Evolutionary conservation across 1,140 invertebrate species (phyloP).

Genomic region (Druon quercuslanigerum): DNA sequence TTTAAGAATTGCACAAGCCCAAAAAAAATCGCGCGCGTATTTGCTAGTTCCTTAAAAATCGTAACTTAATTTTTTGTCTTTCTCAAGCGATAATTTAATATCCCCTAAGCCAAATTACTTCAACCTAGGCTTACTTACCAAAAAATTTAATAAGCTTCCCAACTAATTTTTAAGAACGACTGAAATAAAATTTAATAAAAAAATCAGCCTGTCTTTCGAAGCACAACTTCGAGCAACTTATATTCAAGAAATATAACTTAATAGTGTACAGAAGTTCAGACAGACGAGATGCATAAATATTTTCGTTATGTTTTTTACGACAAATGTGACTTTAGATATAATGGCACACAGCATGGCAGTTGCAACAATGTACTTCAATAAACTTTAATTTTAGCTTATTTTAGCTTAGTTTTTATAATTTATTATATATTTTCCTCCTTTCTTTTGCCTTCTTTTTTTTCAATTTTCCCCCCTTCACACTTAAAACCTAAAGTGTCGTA

Average conservation of each 20-base stretch:
- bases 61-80: too few species aligned
- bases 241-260: conserved; percentile 33
- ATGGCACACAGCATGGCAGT: conserved; percentile 76
- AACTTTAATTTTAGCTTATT: conserved; percentile 64
- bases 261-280: conserved; percentile 39
- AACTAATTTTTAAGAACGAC: background rate
- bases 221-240: conserved; percentile 52
- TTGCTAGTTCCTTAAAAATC: too few species aligned
- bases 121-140: too few species aligned
- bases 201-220: conserved; percentile 20
- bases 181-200: conserved; percentile 8
- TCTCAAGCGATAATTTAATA: too few species aligned
- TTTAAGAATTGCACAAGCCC: too few species aligned
- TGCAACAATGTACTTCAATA: conserved; percentile 74
- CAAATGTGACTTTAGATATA: conserved; percentile 71
- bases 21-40: too few species aligned
- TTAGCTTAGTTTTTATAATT: conserved; percentile 46
- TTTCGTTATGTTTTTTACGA: conserved; percentile 58
- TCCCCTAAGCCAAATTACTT: too few species aligned
- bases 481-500: conserved; percentile 18
- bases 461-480: conserved; percentile 26
- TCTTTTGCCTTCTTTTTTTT: conserved; percentile 31
- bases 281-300: conserved; percentile 45
- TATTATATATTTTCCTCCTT: conserved; percentile 5
- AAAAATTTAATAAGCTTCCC: too few species aligned